Evolutionary conservation across 1,140 invertebrate genomes (phyloP).

Genomic region (Copidosoma floridanum): DNA sequence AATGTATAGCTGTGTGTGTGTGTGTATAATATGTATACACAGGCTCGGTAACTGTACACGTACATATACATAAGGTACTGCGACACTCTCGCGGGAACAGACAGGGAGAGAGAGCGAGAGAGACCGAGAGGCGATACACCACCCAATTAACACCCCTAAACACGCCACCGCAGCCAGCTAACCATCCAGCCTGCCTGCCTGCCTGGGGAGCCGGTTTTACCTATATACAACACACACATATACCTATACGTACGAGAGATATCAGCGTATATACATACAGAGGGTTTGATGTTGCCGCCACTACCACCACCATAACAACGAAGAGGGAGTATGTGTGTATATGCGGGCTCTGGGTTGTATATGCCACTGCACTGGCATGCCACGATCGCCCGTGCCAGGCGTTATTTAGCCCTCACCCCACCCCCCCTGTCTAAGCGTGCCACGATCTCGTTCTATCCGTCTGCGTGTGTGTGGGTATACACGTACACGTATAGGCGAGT

Average conservation of each 20-base stretch:
- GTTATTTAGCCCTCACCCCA: conserved; percentile 13
- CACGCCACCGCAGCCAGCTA: conserved; percentile 42
- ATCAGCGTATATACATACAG: background rate
- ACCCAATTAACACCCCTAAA: conserved; percentile 50
- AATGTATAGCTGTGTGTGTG: background rate
- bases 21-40: background rate
- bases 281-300: no score
- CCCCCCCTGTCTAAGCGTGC: no score
- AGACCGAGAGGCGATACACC: conserved; percentile 44
- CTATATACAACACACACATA: background rate
- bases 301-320: no score
- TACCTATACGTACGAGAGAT: no score
- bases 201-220: background rate
- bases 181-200: conserved; percentile 1
- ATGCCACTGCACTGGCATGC: background rate
- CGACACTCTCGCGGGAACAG: conserved; percentile 32
- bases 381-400: background rate
- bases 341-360: conserved; percentile 16
- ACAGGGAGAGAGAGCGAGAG: background rate
- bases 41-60: no score
- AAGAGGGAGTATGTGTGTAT: background rate
- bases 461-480: no score
- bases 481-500: no score
- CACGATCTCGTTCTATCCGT: no score
- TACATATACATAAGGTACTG: conserved; percentile 40